These are phyloP conservation scores for Tetragonisca angustula DNA, from an alignment of 2,888 invertebrate genomes.

Conservation along the genomic window DNA sequence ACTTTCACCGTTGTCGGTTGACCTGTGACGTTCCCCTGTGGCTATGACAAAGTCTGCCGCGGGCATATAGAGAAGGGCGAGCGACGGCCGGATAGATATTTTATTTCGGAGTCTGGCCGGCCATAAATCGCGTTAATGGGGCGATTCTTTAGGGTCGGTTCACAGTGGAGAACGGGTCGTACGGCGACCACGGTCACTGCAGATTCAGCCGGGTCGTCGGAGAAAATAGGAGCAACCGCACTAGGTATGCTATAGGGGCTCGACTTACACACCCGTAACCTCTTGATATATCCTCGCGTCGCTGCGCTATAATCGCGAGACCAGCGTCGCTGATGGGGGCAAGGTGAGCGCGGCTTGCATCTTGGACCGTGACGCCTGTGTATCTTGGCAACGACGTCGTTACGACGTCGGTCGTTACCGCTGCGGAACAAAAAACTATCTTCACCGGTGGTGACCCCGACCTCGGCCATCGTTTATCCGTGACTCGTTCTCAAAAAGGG, in stretches of 20 bases:
- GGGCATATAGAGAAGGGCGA: slow-evolving; percentile 32
- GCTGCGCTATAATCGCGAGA: slow-evolving; percentile 79
- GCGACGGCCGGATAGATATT: slow-evolving; percentile 62
- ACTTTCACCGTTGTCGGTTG: slow-evolving; percentile 42
- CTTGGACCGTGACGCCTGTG: slow-evolving; percentile 79
- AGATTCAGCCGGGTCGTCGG: slow-evolving; percentile 31
- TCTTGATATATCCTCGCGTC: slow-evolving; percentile 74
- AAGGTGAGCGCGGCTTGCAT: slow-evolving; percentile 70
- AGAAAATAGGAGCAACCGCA: slow-evolving; percentile 28
- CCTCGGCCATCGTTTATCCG: slow-evolving; percentile 55
- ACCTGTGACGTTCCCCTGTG: slow-evolving; percentile 55
- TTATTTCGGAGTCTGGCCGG: slow-evolving; percentile 72
- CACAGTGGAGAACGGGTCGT: slow-evolving; percentile 50
- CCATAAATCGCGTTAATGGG: slow-evolving; percentile 79
- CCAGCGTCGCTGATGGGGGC: slow-evolving; percentile 39
- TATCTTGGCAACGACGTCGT: slow-evolving; percentile 83
- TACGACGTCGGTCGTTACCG: slow-evolving; percentile 73
- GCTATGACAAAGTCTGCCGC: slow-evolving; percentile 55
- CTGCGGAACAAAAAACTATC: slow-evolving; percentile 50
- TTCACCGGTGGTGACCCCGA: slow-evolving; percentile 61
- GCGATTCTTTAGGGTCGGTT: slow-evolving; percentile 76
- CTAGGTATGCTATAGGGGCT: slow-evolving; percentile 65
- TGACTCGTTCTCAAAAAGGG: slow-evolving; percentile 34
- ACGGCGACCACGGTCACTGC: slow-evolving; percentile 16
- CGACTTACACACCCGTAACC: slow-evolving; percentile 82